These are phyloP conservation scores for Chelmon rostratus DNA, from an alignment of 2,797 vertebrate species.

Conservation along the genomic window DNA sequence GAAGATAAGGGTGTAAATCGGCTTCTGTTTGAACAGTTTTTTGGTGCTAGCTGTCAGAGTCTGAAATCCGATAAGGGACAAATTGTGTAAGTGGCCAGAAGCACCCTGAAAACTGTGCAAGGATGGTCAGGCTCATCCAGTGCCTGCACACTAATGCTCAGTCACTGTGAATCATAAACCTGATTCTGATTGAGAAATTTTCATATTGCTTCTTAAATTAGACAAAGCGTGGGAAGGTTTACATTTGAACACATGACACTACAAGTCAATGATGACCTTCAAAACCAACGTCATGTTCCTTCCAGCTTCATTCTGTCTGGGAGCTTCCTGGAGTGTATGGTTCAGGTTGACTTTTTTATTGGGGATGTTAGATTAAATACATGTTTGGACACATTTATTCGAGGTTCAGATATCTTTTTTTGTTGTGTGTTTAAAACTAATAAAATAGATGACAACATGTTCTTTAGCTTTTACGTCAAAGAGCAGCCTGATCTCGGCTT, in stretches of 20 bases:
- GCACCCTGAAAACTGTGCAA: not conserved
- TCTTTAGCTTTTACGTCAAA: slow-evolving; percentile 15
- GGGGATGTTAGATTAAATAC: not conserved
- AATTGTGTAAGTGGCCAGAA: not conserved
- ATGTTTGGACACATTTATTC: not conserved
- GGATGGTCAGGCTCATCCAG: not conserved
- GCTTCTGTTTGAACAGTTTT: not conserved
- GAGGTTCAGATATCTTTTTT: not conserved
- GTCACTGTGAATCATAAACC: slow-evolving; percentile 1
- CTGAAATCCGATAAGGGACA: not conserved
- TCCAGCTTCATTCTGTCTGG: not conserved
- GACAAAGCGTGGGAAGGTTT: not conserved
- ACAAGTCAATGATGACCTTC: not conserved
- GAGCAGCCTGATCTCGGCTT: slow-evolving; percentile 12
- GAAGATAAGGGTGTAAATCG: not conserved
- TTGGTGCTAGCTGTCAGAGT: not conserved
- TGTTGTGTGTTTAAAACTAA: not conserved
- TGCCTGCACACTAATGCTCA: not conserved
- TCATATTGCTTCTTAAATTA: not conserved
- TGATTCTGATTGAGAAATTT: slow-evolving; percentile 8
- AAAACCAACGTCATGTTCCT: not conserved
- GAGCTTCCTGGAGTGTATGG: not conserved
- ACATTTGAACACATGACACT: not conserved
- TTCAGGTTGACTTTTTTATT: not conserved
- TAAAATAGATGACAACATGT: not conserved